Evolutionary conservation across 2,797 vertebrate genomes (phyloP), one percentile per base, ranked within the genome.

Genomic region (Brotogeris chrysoptera): DNA sequence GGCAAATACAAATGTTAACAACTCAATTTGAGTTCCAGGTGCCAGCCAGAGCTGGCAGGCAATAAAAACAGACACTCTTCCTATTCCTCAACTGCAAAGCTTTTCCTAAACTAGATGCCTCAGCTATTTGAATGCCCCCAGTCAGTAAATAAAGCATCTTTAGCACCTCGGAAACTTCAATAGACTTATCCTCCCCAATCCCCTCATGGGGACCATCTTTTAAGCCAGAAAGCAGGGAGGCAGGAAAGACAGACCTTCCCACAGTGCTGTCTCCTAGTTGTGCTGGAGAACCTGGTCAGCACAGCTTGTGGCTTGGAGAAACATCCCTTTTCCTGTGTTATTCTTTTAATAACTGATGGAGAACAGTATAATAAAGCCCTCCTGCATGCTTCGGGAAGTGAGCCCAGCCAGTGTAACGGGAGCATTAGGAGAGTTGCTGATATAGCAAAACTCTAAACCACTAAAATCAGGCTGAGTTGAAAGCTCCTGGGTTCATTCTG

Each of bases 121-220:
- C 80, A 28, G 78, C 78, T 50, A 1, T 76, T 57, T n/a, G 50
- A 4, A 44, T 0, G 11, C 76, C 39, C 71, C 78, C 71, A 92
- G 92, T 95, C 95, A 78, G 89, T 17, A 57, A 47, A 72, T 17
- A 61, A 39, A 78, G 52, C 76, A 95, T 95, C 95, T 94, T 93
- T 71, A 91, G 92, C 49, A 43, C 50, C 78, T 83, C 72, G 6
- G 79, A 91, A 92, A 80, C 87, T 94, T 74, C 92, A 95, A 95
- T 69, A 94, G 95, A 86, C 76, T 92, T 68, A 69, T 90, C n/a
- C 85, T 93, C 65, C 9, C 13, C 81, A 89, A 77, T 70, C 21
- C 44, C 65, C 57, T 43, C 12, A 13, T 23, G 76, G 85, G 74
- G 87, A 17, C n/a, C 41, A 44, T 25, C 34, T 25, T 79, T 73